Base-by-base conservation (phyloP, 2,888 invertebrate genomes). In the Hydraecia micacea region DNA sequence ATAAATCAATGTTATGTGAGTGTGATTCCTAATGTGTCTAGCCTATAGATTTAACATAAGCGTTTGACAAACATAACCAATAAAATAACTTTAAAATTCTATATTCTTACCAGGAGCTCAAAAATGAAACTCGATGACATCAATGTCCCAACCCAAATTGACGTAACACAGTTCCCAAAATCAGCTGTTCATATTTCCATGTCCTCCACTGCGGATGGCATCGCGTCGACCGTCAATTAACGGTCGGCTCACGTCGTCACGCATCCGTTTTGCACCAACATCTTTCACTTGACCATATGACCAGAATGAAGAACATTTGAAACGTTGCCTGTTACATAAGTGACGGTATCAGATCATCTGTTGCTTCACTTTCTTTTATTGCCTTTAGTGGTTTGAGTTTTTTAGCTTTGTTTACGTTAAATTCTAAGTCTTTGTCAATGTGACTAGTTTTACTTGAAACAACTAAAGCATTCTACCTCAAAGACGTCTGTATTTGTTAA, bases 261-360 rank as follows among this genome's bases (percentile, higher is more conserved):
- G 94, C 94, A 96, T 96, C 96, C 96, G 96, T 95, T 95, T 95
- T 94, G 93, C 91, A 88, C 90, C 91, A 89, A 94, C 95, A 96
- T 96, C 96, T 96, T 96, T 96, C 96, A 96, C 96, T 95, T 91
- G 81, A 75, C 76, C 75, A 49, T 89, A 92, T 91, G 96, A 92
- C 89, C 86, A 73, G 96, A 94, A 96, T 96, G 84, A 90, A 90
- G 91, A 95, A 93, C 92, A 89, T 85, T 94, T 91, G 94, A 94
- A 95, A 95, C 93, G 94, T 93, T 91, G 85, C 91, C 92, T 91
- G 91, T 95, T 96, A 96, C 94, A 94, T 95, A 96, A 96, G 94
- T 91, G 92, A 92, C 93, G 91, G 92, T 93, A 84, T 77, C 83
- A 77, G 75, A 79, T 88, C 89, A 89, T 91, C 90, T 92, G 89